Percentiles rank a stretch among this genome's conserved stretches.
Evolutionary conservation across 2,888 invertebrate genomes (phyloP).

Genomic region (Euzetes globulus): DNA sequence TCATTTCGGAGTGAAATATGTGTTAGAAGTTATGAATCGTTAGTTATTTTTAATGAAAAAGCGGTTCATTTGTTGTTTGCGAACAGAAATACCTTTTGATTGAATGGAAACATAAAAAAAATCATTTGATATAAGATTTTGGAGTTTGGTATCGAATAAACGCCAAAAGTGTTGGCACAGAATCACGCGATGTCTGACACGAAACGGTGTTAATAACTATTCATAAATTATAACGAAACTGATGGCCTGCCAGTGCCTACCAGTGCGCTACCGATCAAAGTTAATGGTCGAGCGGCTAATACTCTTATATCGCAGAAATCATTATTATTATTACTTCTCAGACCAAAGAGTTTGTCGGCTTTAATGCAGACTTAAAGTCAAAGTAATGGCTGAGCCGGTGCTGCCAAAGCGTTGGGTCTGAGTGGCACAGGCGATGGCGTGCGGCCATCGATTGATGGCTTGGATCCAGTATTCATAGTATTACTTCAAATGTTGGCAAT

Average conservation of each 20-base stretch:
- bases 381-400: not conserved
- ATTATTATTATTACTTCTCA: not conserved
- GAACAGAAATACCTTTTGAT: conserved; percentile 1
- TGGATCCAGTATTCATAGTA: not conserved
- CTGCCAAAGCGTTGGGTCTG: not conserved
- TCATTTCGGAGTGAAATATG: no score
- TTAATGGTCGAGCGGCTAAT: conserved; percentile 14
- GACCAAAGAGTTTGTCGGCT: not conserved
- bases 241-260: not conserved
- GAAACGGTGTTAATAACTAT: conserved; percentile 12
- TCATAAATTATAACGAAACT: not conserved
- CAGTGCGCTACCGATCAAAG: not conserved
- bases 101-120: not conserved
- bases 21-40: not conserved
- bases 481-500: conserved; percentile 7
- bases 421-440: not conserved
- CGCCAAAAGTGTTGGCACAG: not conserved
- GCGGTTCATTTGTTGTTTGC: not conserved
- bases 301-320: conserved; percentile 5
- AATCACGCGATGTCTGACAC: conserved; percentile 20
- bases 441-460: conserved; percentile 5
- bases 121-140: not conserved
- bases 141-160: not conserved
- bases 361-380: not conserved
- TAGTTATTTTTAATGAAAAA: not conserved